These are phyloP conservation scores for Thymelicus lineola DNA, from an alignment of 2,888 invertebrate species.

Conservation along the genomic window DNA sequence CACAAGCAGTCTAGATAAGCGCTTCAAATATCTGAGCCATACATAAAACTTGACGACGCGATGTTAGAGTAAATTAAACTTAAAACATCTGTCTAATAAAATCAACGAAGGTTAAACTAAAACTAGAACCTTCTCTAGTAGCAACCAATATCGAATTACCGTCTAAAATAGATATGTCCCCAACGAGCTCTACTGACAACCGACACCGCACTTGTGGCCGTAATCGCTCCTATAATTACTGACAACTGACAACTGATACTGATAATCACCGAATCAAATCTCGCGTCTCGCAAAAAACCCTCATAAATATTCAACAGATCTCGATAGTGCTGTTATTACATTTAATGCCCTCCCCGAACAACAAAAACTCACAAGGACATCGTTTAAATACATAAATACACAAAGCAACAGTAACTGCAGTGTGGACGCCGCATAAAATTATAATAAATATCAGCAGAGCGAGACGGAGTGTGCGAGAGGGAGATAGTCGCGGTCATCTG, in stretches of 20 bases:
- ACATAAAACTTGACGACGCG: too few species aligned
- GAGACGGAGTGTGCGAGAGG: conserved; percentile 48
- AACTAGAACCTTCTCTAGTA: background rate
- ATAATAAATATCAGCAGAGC: conserved; percentile 77
- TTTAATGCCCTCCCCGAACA: conserved; percentile 68
- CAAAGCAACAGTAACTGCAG: conserved; percentile 59
- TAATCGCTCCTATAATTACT: conserved; percentile 64
- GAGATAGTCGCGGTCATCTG: conserved; percentile 55
- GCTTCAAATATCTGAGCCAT: too few species aligned
- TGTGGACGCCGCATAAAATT: conserved; percentile 80
- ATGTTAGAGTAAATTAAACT: background rate
- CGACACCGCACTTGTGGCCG: conserved; percentile 45
- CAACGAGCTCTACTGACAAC: conserved; percentile 34
- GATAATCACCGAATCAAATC: conserved; percentile 71
- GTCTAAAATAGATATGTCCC: conserved; percentile 24
- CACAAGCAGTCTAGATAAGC: too few species aligned
- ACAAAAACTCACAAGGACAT: conserved; percentile 70
- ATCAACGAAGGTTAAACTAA: background rate
- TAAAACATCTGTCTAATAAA: conserved; percentile 3
- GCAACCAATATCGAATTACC: conserved; percentile 27
- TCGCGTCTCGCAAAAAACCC: conserved; percentile 57
- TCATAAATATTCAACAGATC: conserved; percentile 73
- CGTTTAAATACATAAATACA: conserved; percentile 74
- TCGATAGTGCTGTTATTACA: conserved; percentile 62
- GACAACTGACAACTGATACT: conserved; percentile 66